A percentile compares a stretch with the other conserved stretches of the same genome.
Conservation (phyloP, 1,140 invertebrate species). For the Aphaenogaster rudis region DNA sequence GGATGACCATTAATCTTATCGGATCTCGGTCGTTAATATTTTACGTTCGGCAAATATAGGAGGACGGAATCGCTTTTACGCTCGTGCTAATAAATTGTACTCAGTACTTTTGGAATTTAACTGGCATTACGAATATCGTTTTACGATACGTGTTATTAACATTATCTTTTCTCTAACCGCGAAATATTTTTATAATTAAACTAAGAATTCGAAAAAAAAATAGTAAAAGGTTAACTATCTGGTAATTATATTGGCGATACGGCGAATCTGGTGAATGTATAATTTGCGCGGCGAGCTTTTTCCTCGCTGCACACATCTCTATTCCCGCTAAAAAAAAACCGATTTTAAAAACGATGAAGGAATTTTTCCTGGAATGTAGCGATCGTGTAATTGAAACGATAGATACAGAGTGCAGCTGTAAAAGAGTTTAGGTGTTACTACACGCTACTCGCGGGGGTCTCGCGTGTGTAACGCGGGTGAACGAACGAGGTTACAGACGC, state of each 20-base stretch:
- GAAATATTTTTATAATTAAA: slow-evolving; percentile 6
- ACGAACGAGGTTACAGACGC: slow-evolving; percentile 42
- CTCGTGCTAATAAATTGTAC: slow-evolving; percentile 3
- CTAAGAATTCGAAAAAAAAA: background rate
- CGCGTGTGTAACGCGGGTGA: slow-evolving; percentile 54
- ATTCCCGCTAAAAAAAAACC: slow-evolving; percentile 35
- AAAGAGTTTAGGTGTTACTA: slow-evolving; percentile 63
- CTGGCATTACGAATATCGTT: background rate
- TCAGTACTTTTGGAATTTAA: background rate
- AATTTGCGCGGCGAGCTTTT: background rate
- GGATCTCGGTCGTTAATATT: slow-evolving; percentile 40
- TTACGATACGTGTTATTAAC: background rate
- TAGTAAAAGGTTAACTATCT: background rate
- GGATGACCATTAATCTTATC: slow-evolving; percentile 35
- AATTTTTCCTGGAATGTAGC: slow-evolving; percentile 49
- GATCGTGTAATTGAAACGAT: slow-evolving; percentile 49
- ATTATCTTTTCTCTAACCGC: background rate
- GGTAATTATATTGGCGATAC: background rate
- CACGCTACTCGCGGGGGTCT: slow-evolving; percentile 38
- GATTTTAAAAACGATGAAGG: slow-evolving; percentile 45
- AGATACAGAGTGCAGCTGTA: slow-evolving; percentile 47
- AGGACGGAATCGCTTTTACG: background rate
- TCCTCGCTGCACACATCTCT: background rate
- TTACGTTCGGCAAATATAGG: slow-evolving; percentile 29
- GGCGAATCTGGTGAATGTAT: background rate